phyloP scores from a whole-genome alignment of 2,797 vertebrate genomes.

The Nyctalus aviator region DNA sequence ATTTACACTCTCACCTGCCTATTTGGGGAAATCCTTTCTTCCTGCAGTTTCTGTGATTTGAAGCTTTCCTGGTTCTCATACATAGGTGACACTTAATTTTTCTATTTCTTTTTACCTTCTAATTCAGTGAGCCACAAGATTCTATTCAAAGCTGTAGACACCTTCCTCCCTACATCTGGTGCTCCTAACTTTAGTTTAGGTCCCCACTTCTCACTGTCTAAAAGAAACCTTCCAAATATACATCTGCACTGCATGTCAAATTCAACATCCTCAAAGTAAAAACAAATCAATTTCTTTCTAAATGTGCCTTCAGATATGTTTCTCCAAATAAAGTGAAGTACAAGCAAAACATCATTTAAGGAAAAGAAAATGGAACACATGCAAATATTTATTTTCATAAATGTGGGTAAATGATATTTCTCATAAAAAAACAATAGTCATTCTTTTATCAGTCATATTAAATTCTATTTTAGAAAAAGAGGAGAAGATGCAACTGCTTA shows the following conservation, averaged over 20 bases:
- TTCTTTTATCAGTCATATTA: not conserved
- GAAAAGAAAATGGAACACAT: not conserved
- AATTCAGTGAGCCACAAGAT: not conserved
- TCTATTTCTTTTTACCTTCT: not conserved
- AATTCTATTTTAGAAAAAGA: not conserved
- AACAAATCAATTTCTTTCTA: not conserved
- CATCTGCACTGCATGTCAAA: not conserved
- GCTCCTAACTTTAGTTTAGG: not conserved
- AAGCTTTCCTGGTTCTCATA: not conserved
- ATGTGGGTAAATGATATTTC: constrained; percentile 17
- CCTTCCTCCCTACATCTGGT: not conserved
- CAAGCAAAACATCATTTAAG: not conserved
- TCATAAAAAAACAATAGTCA: constrained; percentile 23
- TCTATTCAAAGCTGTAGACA: not conserved
- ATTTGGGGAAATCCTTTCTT: not conserved
- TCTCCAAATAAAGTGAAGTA: constrained; percentile 19
- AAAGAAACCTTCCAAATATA: not conserved
- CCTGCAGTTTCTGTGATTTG: not conserved
- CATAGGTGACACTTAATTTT: not conserved
- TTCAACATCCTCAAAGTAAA: not conserved
- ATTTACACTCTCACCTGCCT: not conserved
- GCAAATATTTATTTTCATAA: constrained; percentile 44
- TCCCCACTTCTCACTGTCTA: not conserved
- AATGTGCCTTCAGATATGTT: not conserved
- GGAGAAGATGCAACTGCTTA: not conserved